Evolutionary conservation across 2,113 vertebrate species (phyloP), one percentile per base, ranked within the genome.

Genomic region (Pygoscelis antarcticus): DNA sequence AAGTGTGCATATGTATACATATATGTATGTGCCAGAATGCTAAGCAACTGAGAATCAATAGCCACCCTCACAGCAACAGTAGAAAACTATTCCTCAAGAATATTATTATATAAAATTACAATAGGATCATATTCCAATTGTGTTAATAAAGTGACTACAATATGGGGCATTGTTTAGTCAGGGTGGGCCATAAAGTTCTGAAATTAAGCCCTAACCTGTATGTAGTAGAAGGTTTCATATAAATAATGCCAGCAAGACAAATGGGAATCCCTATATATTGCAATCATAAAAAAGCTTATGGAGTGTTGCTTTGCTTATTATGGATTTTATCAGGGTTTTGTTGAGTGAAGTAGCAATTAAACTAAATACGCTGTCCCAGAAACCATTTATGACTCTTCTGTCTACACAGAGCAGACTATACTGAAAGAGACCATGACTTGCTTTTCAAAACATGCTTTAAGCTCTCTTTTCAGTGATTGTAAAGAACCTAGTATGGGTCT

Each of bases 221-320:
- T 34, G 72, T 17, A 74, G 36, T 40, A 78, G 55, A 57, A 70
- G 29, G 23, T 60, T 83, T 95, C 36, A 38, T 81, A 36, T 90
- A 93, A 97, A 87, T 89, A 96, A 75, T 75, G 60, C 42, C 83
- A 91, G 80, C 71, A 92, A 83, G 86, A 95, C 25, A 94, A 95
- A 78, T 68, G 87, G n/a, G 32, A 91, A 87, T 55, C 38, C 57
- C 68, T 71, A 23, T 49, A 58, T 75, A 84, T 19, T 89, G n/a
- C 69, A 89, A 52, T 26, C 64, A 89, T 94, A 47, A 30, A 93
- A 92, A 83, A 81, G 22, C 38, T 83, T 83, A 38, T 20, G 23
- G 60, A 87, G 77, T 60, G 65, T 78, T 95, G 72, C 66, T 91
- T 93, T 79, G 46, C 77, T 94, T 92, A 74, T 89, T 94, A 78